Evolutionary conservation across 2,113 vertebrate species (phyloP).

Genomic region (Cygnus buccinator): DNA sequence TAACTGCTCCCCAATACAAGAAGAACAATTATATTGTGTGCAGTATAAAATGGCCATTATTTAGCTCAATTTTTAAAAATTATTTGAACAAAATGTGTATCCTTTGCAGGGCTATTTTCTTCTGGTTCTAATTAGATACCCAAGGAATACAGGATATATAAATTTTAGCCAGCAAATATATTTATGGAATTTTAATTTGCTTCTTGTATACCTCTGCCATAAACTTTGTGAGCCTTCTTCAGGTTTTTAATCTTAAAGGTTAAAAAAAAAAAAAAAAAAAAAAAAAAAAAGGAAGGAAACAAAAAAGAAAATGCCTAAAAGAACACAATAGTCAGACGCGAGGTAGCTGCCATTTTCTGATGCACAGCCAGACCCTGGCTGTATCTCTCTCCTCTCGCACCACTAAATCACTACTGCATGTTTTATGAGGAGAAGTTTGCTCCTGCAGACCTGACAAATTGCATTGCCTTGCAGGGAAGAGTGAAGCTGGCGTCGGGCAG

Average conservation of each 20-base stretch:
- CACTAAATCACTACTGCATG: background rate
- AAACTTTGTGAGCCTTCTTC: constrained; percentile 55
- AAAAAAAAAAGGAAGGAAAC: background rate
- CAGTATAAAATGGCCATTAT: constrained; percentile 75
- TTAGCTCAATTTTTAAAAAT: constrained; percentile 74
- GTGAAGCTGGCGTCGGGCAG: rapidly evolving
- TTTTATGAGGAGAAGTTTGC: constrained; percentile 16
- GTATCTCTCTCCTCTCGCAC: background rate
- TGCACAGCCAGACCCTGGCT: background rate
- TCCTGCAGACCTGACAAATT: constrained; percentile 3
- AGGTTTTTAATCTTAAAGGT: constrained; percentile 62
- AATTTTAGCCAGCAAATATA: constrained; percentile 72
- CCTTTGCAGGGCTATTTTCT: constrained; percentile 68
- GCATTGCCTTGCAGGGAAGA: background rate
- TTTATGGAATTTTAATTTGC: constrained; percentile 75
- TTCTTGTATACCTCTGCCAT: constrained; percentile 49
- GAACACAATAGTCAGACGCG: background rate
- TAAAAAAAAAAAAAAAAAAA: background rate
- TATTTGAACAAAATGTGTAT: constrained; percentile 71
- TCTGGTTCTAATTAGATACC: constrained; percentile 75
- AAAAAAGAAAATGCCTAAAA: background rate
- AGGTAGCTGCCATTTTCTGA: constrained; percentile 27
- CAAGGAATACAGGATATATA: constrained; percentile 68
- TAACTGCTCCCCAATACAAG: constrained; percentile 69
- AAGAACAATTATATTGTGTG: constrained; percentile 75